These are phyloP conservation scores for Turnix velox DNA, from an alignment of 2,113 vertebrate genomes.

Conservation along the genomic window DNA sequence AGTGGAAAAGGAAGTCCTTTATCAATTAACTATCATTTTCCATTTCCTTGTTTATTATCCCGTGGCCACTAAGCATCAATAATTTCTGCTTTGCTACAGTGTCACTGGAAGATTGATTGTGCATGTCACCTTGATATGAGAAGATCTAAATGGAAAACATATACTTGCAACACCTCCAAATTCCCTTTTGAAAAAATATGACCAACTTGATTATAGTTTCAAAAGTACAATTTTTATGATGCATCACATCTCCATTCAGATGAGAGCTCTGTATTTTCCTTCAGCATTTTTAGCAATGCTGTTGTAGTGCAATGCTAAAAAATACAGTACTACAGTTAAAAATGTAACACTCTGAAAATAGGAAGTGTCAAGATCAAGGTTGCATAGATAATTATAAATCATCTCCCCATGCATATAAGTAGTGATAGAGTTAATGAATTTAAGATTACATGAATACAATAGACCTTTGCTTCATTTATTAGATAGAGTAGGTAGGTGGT, in stretches of 20 bases:
- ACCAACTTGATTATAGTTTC: conserved; percentile 15
- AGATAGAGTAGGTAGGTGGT: background rate
- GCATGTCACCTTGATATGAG: conserved; percentile 78
- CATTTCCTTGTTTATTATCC: conserved; percentile 87
- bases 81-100: conserved; percentile 82
- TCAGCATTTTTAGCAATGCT: background rate
- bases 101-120: conserved; percentile 88
- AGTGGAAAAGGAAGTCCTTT: conserved; percentile 77
- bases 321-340: background rate
- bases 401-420: background rate
- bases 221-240: conserved; percentile 10
- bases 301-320: background rate
- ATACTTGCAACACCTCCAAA: conserved; percentile 78
- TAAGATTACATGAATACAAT: background rate
- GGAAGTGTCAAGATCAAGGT: background rate
- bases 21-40: conserved; percentile 89
- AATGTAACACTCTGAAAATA: background rate
- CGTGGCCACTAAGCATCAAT: conserved; percentile 84
- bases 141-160: conserved; percentile 87
- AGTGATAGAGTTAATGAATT: background rate
- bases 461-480: background rate
- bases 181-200: conserved; percentile 70
- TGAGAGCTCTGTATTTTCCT: background rate
- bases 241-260: background rate
- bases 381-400: background rate